Percentiles rank a stretch among this genome's conserved stretches.
Evolutionary conservation across 2,888 invertebrate genomes (phyloP).

Genomic region (Rhamnusium bicolor): DNA sequence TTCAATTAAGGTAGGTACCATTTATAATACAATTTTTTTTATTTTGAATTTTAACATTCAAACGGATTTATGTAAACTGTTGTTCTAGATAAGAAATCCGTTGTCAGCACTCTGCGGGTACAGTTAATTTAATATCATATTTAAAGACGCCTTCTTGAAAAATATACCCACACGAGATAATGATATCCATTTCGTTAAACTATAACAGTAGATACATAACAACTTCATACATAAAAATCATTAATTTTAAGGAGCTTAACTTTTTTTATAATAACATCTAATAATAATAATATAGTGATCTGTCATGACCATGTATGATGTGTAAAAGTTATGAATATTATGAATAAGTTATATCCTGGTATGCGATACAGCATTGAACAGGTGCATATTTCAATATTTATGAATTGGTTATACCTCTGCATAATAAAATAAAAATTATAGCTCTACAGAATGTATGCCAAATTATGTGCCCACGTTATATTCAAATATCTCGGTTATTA

Average conservation of each 20-base stretch:
- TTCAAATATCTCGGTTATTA: not conserved
- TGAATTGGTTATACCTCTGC: conserved; percentile 29
- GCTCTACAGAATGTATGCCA: conserved; percentile 16
- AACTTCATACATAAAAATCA: conserved; percentile 29
- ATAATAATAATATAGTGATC: conserved; percentile 36
- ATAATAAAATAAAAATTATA: conserved; percentile 10
- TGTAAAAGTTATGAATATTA: conserved; percentile 27
- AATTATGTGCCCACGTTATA: not conserved
- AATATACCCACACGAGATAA: not conserved
- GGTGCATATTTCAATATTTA: conserved; percentile 39
- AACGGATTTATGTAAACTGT: not conserved
- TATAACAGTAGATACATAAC: conserved; percentile 37
- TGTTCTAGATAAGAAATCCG: conserved; percentile 9
- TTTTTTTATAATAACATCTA: conserved; percentile 33
- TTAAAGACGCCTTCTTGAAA: conserved; percentile 17
- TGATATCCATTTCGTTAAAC: conserved; percentile 34
- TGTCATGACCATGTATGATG: conserved; percentile 33
- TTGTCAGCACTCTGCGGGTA: not conserved
- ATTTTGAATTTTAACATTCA: too few species aligned
- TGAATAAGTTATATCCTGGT: conserved; percentile 31
- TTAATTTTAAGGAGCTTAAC: conserved; percentile 32
- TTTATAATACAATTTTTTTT: too few species aligned
- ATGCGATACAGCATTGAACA: conserved; percentile 27
- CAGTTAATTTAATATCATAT: conserved; percentile 14
- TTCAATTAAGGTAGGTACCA: too few species aligned